These are phyloP conservation scores for Tragulus kanchil DNA, from an alignment of 2,113 vertebrate species.

Conservation along the genomic window DNA sequence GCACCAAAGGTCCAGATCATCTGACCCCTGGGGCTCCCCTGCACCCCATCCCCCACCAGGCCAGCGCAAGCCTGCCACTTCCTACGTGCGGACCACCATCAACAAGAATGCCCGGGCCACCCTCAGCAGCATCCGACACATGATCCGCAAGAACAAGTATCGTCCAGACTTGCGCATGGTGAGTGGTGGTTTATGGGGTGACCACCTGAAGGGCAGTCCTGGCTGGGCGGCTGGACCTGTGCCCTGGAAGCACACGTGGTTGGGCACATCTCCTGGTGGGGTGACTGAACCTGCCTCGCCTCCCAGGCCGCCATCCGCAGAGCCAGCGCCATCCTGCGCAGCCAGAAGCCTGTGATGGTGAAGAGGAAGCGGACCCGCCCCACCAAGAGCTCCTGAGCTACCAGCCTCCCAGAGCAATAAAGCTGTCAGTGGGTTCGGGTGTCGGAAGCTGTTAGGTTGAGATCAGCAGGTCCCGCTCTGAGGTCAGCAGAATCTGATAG, in stretches of 20 bases:
- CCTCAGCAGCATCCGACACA: constrained; percentile 94
- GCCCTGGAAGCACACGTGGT: neutral
- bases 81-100: constrained; percentile 93
- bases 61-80: constrained; percentile 92
- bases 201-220: too few relatives aligned
- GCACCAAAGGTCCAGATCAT: neutral
- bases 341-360: constrained; percentile 96
- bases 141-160: constrained; percentile 95
- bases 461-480: too few relatives aligned
- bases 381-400: constrained; percentile 88
- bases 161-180: constrained; percentile 95
- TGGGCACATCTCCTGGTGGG: fast-evolving
- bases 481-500: too few relatives aligned
- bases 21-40: neutral
- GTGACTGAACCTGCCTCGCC: neutral
- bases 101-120: constrained; percentile 95
- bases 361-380: constrained; percentile 94
- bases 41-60: constrained; percentile 80
- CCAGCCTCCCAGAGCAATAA: constrained; percentile 54
- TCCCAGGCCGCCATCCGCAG: constrained; percentile 93
- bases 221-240: neutral
- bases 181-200: constrained; percentile 61
- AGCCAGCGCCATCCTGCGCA: constrained; percentile 94
- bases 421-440: too few relatives aligned
- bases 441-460: too few relatives aligned